These are phyloP conservation scores for Mormyrops attenuatus DNA, from an alignment of 2,797 vertebrate genomes.

Conservation along the genomic window DNA sequence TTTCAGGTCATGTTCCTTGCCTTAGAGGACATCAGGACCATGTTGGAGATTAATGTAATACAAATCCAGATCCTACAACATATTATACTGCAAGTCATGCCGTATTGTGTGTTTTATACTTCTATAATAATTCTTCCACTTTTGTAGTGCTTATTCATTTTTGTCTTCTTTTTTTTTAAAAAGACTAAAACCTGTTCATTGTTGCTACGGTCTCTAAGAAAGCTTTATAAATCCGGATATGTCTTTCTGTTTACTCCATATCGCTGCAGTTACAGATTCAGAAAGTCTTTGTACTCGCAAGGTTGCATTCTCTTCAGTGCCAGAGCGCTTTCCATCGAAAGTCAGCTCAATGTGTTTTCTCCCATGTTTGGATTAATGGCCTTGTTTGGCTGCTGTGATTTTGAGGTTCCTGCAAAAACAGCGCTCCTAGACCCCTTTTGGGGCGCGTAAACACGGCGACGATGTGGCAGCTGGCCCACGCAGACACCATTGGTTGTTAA, in stretches of 20 bases:
- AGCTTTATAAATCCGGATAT: neutral
- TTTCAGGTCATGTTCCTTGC: neutral
- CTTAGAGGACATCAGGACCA: neutral
- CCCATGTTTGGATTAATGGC: slow-evolving; percentile 33
- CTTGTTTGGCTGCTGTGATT: slow-evolving; percentile 7
- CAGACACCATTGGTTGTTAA: slow-evolving; percentile 22
- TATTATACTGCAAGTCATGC: neutral
- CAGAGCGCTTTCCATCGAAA: slow-evolving; percentile 27
- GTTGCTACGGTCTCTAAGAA: neutral
- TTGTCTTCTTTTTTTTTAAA: no score
- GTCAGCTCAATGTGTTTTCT: slow-evolving; percentile 25
- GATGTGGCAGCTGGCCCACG: slow-evolving; percentile 22
- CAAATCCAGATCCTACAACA: neutral
- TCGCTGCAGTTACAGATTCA: neutral
- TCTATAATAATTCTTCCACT: neutral
- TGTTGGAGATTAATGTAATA: neutral
- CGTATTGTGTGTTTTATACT: neutral
- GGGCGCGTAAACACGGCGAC: slow-evolving; percentile 14
- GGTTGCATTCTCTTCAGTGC: neutral
- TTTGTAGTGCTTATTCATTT: neutral
- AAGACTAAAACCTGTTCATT: neutral
- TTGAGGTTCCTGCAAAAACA: neutral
- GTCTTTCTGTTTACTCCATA: neutral
- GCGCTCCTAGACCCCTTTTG: slow-evolving; percentile 10
- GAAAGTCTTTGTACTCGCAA: neutral